These are phyloP conservation scores for Orycteropus afer DNA, from an alignment of 2,113 vertebrate genomes.

Conservation along the genomic window DNA sequence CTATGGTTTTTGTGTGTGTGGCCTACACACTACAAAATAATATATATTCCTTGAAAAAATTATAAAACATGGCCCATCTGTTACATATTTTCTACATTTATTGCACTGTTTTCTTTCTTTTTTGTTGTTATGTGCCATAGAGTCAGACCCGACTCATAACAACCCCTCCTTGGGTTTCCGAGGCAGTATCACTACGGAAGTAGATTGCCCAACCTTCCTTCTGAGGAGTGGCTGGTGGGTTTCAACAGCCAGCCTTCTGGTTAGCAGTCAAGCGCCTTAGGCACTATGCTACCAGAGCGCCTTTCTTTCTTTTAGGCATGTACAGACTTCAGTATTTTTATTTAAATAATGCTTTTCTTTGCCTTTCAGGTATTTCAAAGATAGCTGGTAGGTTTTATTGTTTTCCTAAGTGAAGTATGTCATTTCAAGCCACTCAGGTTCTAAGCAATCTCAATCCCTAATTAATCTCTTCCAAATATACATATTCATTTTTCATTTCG, in stretches of 20 bases:
- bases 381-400: background rate
- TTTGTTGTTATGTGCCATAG: no score
- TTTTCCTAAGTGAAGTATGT: background rate
- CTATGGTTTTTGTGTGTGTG: background rate
- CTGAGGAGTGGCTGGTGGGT: no score
- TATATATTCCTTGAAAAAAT: background rate
- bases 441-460: conserved; percentile 35
- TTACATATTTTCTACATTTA: background rate
- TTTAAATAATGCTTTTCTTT: conserved; percentile 32
- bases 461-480: conserved; percentile 41
- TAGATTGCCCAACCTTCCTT: no score
- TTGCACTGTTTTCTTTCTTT: background rate
- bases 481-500: background rate
- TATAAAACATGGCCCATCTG: background rate
- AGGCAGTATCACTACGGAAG: no score
- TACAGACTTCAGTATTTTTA: background rate
- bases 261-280: no score
- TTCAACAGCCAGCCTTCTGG: no score
- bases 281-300: no score
- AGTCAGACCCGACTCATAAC: no score
- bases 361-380: background rate
- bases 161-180: no score
- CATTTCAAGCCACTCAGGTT: background rate
- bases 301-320: background rate
- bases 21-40: background rate